Conservation (phyloP, 2,888 invertebrate genomes). For the Thelaira solivaga region DNA sequence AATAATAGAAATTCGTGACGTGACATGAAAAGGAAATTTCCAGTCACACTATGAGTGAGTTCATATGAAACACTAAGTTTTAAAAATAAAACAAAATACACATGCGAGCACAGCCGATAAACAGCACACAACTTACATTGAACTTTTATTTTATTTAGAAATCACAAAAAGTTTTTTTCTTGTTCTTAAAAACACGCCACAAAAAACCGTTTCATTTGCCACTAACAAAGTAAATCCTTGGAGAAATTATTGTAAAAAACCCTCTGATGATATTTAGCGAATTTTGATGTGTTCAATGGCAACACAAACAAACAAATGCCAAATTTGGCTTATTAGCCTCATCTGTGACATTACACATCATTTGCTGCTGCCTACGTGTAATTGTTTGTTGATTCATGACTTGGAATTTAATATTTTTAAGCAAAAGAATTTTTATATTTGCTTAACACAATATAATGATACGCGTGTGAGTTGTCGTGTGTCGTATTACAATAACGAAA, state of each 20-base stretch:
- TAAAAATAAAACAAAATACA: neutral
- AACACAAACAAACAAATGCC: neutral
- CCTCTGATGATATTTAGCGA: slow-evolving; percentile 6
- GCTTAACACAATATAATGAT: slow-evolving; percentile 66
- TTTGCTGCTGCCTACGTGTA: slow-evolving; percentile 18
- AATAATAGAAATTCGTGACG: slow-evolving; percentile 45
- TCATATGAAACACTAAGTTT: neutral
- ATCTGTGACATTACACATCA: slow-evolving; percentile 58
- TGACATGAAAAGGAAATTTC: slow-evolving; percentile 55
- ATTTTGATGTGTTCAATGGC: slow-evolving; percentile 29
- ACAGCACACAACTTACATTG: slow-evolving; percentile 42
- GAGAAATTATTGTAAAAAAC: slow-evolving; percentile 47
- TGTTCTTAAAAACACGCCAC: slow-evolving; percentile 58
- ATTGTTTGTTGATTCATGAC: slow-evolving; percentile 17
- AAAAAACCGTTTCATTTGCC: slow-evolving; percentile 58
- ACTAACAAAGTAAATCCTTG: slow-evolving; percentile 54
- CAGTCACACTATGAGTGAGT: neutral
- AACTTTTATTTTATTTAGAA: slow-evolving; percentile 54
- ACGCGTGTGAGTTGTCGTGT: slow-evolving; percentile 75
- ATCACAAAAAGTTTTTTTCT: neutral
- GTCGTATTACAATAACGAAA: slow-evolving; percentile 73
- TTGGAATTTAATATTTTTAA: slow-evolving; percentile 32
- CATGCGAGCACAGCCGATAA: slow-evolving; percentile 9
- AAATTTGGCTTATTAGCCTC: slow-evolving; percentile 53
- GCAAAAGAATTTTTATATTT: slow-evolving; percentile 13